These are phyloP conservation scores for Eutolmus rufibarbis DNA, from an alignment of 2,888 invertebrate species.

Conservation along the genomic window DNA sequence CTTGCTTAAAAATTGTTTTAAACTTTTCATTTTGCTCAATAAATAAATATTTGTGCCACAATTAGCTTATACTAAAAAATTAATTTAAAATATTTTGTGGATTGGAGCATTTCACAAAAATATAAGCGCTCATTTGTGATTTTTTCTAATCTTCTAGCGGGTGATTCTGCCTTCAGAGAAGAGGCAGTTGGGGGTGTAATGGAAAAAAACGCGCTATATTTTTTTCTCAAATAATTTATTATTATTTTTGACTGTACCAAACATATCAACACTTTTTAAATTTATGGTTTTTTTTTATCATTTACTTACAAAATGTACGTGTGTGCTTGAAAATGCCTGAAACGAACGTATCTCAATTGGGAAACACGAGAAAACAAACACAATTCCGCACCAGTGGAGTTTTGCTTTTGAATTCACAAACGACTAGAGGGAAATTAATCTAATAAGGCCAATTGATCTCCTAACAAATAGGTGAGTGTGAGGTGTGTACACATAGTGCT, in stretches of 20 bases:
- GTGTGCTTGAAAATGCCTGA: slow-evolving; percentile 20
- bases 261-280: slow-evolving; percentile 40
- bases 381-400: background rate
- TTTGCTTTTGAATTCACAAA: slow-evolving; percentile 17
- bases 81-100: too few species aligned
- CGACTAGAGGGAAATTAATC: slow-evolving; percentile 9
- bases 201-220: background rate
- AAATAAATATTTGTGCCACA: too few species aligned
- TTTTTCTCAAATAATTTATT: slow-evolving; percentile 35
- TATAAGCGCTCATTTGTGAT: too few species aligned
- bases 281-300: slow-evolving; percentile 12
- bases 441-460: slow-evolving; percentile 24
- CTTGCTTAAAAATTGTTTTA: too few species aligned
- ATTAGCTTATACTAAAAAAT: too few species aligned
- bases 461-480: background rate
- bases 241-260: slow-evolving; percentile 37
- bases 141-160: too few species aligned
- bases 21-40: too few species aligned
- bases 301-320: slow-evolving; percentile 25
- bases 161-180: too few species aligned
- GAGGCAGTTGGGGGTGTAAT: background rate
- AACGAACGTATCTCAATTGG: background rate
- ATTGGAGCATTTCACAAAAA: too few species aligned
- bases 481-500: background rate
- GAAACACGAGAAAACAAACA: background rate